A percentile compares a stretch with the other conserved stretches of the same genome.
These are phyloP conservation scores for Drosophila tripunctata DNA, from an alignment of 2,888 invertebrate species.

Conservation along the genomic window DNA sequence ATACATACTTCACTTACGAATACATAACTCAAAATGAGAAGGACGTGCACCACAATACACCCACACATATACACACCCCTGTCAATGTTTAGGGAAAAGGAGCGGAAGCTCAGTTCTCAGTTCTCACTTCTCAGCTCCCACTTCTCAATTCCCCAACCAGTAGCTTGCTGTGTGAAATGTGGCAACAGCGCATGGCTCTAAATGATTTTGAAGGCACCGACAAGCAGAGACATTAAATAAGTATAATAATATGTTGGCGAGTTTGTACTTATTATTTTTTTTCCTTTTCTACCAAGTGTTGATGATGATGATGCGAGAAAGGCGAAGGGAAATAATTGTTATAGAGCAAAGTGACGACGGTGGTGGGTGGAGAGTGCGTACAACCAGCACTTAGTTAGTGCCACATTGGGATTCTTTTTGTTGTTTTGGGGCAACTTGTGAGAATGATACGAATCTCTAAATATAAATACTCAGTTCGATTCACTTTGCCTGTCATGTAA, in stretches of 20 bases:
- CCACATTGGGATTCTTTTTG: constrained; percentile 9
- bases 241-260: constrained; percentile 51
- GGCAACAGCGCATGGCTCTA: constrained; percentile 58
- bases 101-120: constrained; percentile 37
- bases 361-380: constrained; percentile 8
- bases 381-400: constrained; percentile 47
- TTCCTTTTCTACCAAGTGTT: constrained; percentile 24
- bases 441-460: background rate
- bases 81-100: constrained; percentile 24
- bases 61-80: constrained; percentile 7
- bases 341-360: constrained; percentile 11
- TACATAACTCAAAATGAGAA: constrained; percentile 33
- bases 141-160: constrained; percentile 1
- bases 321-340: constrained; percentile 42
- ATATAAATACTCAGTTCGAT: background rate
- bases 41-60: constrained; percentile 15
- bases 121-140: constrained; percentile 3
- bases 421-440: background rate
- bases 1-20: constrained; percentile 34
- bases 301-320: constrained; percentile 22
- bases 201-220: constrained; percentile 40
- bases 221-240: constrained; percentile 55
- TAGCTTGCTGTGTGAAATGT: constrained; percentile 45
- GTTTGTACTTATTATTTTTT: constrained; percentile 22
- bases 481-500: constrained; percentile 14